These are phyloP conservation scores for Lasioglossum calceatum DNA, from an alignment of 2,888 invertebrate species.

Conservation along the genomic window DNA sequence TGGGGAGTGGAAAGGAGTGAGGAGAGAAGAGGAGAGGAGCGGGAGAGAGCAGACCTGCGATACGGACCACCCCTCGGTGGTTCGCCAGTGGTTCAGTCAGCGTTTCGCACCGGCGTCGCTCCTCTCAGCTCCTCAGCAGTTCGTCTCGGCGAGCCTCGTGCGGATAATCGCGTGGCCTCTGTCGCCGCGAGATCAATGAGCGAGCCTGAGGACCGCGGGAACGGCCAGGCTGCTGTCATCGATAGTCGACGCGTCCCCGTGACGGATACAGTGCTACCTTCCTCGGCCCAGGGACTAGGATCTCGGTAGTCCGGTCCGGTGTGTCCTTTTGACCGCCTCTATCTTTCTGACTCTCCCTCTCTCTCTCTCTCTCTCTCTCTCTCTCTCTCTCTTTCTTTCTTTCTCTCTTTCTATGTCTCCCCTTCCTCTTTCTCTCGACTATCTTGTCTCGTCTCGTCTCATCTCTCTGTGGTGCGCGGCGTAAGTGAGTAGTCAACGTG, in stretches of 20 bases:
- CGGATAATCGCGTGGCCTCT: slow-evolving; percentile 66
- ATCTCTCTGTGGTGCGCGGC: slow-evolving; percentile 20
- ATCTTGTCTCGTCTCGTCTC: neutral
- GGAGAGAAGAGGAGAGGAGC: slow-evolving; percentile 22
- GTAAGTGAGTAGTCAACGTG: slow-evolving; percentile 42
- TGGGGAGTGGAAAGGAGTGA: slow-evolving; percentile 12
- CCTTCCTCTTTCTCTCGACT: no score
- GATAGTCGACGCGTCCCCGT: slow-evolving; percentile 27
- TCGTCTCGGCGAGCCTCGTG: slow-evolving; percentile 64
- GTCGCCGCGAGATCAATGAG: slow-evolving; percentile 69
- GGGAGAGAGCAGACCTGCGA: slow-evolving; percentile 55
- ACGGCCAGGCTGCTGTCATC: slow-evolving; percentile 29
- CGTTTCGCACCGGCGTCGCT: slow-evolving; percentile 77
- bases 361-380: no score
- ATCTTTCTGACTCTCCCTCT: neutral
- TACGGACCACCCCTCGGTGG: slow-evolving; percentile 72
- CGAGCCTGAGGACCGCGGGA: slow-evolving; percentile 41
- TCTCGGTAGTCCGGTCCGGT: slow-evolving; percentile 10
- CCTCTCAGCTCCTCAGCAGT: slow-evolving; percentile 55
- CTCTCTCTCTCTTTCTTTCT: no score
- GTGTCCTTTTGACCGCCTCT: slow-evolving; percentile 5
- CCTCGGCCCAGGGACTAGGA: neutral
- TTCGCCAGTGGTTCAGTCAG: slow-evolving; percentile 75
- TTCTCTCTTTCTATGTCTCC: no score
- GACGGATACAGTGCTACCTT: slow-evolving; percentile 16